Percentiles rank a stretch among this genome's conserved stretches.
Conservation (phyloP, 2,113 vertebrate genomes). For the Monopterus albus region DNA sequence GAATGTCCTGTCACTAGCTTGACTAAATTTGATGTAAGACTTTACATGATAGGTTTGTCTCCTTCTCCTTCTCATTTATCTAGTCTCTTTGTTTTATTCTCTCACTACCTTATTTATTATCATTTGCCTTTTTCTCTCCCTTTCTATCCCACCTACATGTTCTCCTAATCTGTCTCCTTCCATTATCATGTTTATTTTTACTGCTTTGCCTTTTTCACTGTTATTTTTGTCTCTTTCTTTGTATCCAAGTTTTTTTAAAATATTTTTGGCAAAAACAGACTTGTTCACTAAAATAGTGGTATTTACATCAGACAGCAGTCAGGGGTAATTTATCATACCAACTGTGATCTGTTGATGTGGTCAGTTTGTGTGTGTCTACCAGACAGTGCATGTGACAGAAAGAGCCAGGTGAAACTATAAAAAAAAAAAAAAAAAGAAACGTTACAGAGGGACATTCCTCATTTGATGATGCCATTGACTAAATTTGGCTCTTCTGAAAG, state of each 20-base stretch:
- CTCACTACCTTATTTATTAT: too few relatives aligned
- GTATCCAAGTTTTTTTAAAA: neutral
- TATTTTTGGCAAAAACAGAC: neutral
- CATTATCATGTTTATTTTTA: slow-evolving; percentile 5
- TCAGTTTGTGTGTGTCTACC: neutral
- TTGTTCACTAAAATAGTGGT: slow-evolving; percentile 1
- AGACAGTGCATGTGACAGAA: neutral
- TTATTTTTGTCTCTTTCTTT: neutral
- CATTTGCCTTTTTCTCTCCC: too few relatives aligned
- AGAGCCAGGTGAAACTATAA: neutral
- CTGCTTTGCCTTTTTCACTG: neutral
- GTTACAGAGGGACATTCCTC: neutral
- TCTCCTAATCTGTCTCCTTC: slow-evolving; percentile 1
- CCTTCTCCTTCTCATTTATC: neutral
- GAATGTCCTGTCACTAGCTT: neutral
- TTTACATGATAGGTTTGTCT: neutral
- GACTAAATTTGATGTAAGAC: neutral
- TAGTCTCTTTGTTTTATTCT: neutral
- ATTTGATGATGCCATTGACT: neutral
- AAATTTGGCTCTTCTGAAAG: neutral
- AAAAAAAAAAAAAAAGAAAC: neutral
- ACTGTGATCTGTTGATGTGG: slow-evolving; percentile 7
- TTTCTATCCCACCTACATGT: neutral
- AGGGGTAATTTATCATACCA: slow-evolving; percentile 27
- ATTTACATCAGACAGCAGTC: slow-evolving; percentile 45